phyloP scores from a whole-genome alignment of 2,797 vertebrate genomes.

The Leptatherina wallacei region DNA sequence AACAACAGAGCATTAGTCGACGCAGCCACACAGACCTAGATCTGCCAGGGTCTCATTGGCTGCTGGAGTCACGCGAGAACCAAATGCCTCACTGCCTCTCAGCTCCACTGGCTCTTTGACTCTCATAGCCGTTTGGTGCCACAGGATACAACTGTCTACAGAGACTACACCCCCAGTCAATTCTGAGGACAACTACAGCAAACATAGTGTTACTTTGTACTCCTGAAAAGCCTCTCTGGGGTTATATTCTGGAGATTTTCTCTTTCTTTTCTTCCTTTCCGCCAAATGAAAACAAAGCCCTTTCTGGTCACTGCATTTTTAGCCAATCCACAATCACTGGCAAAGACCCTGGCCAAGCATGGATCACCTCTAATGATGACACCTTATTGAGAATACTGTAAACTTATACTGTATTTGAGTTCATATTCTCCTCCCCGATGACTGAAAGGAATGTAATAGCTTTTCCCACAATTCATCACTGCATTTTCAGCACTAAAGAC shows the following conservation, averaged over 20 bases:
- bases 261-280: background rate
- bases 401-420: constrained; percentile 46
- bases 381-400: constrained; percentile 42
- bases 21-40: constrained; percentile 76
- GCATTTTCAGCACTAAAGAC: constrained; percentile 56
- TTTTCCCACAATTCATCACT: constrained; percentile 63
- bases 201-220: constrained; percentile 9
- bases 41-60: constrained; percentile 77
- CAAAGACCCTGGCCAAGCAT: background rate
- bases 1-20: constrained; percentile 82
- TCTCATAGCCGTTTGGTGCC: constrained; percentile 74
- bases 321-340: background rate
- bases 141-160: constrained; percentile 67
- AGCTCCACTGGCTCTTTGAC: constrained; percentile 77
- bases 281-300: background rate
- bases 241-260: background rate
- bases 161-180: constrained; percentile 40
- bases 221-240: constrained; percentile 12
- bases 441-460: constrained; percentile 15
- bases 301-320: background rate
- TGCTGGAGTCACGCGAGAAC: constrained; percentile 74
- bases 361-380: constrained; percentile 7
- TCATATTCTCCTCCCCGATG: constrained; percentile 41
- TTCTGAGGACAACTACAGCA: constrained; percentile 28
- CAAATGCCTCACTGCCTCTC: constrained; percentile 50